A percentile compares a stretch with the other conserved stretches of the same genome.
Evolutionary conservation across 2,797 vertebrate species (phyloP).

Genomic region (Coilia nasus): DNA sequence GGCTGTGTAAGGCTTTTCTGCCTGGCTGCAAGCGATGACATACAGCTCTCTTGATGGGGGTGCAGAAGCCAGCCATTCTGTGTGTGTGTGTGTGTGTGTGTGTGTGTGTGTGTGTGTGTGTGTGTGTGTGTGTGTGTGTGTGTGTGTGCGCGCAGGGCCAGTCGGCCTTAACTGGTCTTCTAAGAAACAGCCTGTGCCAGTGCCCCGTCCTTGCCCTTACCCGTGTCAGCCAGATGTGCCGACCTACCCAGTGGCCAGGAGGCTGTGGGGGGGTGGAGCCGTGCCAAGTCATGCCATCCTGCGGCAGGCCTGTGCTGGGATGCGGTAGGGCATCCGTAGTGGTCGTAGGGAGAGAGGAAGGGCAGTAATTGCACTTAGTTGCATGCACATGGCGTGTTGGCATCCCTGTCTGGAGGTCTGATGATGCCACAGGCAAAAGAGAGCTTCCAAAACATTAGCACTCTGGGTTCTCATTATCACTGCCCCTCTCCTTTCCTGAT

Average conservation of each 20-base stretch:
- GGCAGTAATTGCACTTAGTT: neutral
- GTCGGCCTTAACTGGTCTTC: neutral
- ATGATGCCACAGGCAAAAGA: neutral
- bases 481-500: neutral
- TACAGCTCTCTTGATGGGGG: conserved; percentile 15
- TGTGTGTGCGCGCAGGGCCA: neutral
- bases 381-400: neutral
- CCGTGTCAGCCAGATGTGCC: neutral
- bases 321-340: neutral
- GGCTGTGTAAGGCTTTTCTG: conserved; percentile 46
- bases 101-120: conserved; percentile 11
- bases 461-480: neutral
- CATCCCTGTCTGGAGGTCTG: neutral
- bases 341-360: neutral
- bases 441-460: neutral
- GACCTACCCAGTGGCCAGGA: neutral
- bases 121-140: neutral
- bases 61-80: neutral
- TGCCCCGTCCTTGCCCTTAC: neutral
- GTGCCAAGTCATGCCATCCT: neutral
- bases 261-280: neutral
- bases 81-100: neutral
- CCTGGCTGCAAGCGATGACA: conserved; percentile 16
- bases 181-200: conserved; percentile 12
- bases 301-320: too few relatives aligned